Percentiles rank a stretch among this genome's conserved stretches.
phyloP scores from a whole-genome alignment of 1,140 invertebrate species.

The Drosophila pseudoobscura region DNA sequence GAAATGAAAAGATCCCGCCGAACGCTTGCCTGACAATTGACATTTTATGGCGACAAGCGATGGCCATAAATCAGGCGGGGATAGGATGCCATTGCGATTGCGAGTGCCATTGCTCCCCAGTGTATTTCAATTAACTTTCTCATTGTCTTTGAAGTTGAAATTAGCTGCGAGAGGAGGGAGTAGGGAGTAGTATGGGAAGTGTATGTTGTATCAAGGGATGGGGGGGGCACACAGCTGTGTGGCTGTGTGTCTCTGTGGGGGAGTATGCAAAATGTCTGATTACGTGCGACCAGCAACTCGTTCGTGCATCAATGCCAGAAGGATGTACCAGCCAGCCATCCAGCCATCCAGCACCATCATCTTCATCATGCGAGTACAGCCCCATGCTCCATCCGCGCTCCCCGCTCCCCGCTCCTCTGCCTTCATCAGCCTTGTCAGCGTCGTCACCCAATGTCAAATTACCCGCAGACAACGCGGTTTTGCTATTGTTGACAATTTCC shows the following conservation, averaged over 20 bases:
- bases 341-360: slow-evolving; percentile 1
- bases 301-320: slow-evolving; percentile 52
- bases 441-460: slow-evolving; percentile 55
- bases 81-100: no score
- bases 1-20: slow-evolving; percentile 53
- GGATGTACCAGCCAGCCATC: slow-evolving; percentile 14
- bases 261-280: slow-evolving; percentile 54
- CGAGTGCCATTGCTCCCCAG: neutral
- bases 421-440: slow-evolving; percentile 14
- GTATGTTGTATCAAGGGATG: neutral
- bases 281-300: slow-evolving; percentile 60
- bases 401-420: slow-evolving; percentile 3
- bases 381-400: slow-evolving; percentile 7
- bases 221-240: neutral
- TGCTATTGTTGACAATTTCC: slow-evolving; percentile 70
- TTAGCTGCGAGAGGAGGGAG: slow-evolving; percentile 23
- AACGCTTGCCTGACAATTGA: slow-evolving; percentile 18
- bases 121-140: slow-evolving; percentile 54
- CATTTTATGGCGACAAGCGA: slow-evolving; percentile 18
- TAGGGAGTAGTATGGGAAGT: neutral
- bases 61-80: slow-evolving; percentile 35
- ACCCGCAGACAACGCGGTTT: slow-evolving; percentile 62
- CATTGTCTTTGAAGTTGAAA: slow-evolving; percentile 51
- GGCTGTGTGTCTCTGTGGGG: neutral
- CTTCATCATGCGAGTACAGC: slow-evolving; percentile 1